A percentile compares a stretch with the other conserved stretches of the same genome.
phyloP scores from a whole-genome alignment of 30 jellyfish, hydroid and myxozoan species.

The Cassiopea andromeda region DNA sequence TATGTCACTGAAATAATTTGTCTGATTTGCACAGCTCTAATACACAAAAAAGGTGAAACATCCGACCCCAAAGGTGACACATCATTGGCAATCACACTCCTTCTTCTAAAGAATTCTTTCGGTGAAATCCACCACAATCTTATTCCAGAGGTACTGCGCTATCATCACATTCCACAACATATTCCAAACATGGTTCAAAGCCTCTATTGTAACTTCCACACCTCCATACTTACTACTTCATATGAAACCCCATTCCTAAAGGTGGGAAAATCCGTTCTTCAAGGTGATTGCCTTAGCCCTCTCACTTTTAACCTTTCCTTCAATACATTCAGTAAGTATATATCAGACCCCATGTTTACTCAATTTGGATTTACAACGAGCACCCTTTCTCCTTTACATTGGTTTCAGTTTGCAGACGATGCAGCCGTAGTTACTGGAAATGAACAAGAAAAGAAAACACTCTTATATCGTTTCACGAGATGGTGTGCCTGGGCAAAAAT shows the following conservation, averaged over 20 bases:
- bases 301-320: conserved; percentile 10
- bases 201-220: not conserved
- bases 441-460: not conserved
- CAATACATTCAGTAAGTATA: not conserved
- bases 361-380: not conserved
- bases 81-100: not conserved
- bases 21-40: not conserved
- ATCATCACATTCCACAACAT: not conserved
- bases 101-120: not conserved
- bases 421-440: conserved; percentile 14
- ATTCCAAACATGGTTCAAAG: not conserved
- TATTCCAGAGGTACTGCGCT: not conserved
- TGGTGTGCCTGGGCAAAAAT: conserved; percentile 1
- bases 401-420: conserved; percentile 28
- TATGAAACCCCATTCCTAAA: conserved; percentile 2
- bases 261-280: conserved; percentile 10
- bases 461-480: conserved; percentile 3
- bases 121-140: not conserved
- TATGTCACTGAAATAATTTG: not conserved
- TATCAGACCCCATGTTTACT: not conserved
- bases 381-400: not conserved
- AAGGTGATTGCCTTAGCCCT: conserved; percentile 18
- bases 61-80: not conserved
- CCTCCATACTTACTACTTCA: not conserved
- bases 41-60: conserved; percentile 14